Percentiles rank a stretch among this genome's conserved stretches.
Conservation (phyloP, 2,797 vertebrate genomes). For the Tapera naevia region DNA sequence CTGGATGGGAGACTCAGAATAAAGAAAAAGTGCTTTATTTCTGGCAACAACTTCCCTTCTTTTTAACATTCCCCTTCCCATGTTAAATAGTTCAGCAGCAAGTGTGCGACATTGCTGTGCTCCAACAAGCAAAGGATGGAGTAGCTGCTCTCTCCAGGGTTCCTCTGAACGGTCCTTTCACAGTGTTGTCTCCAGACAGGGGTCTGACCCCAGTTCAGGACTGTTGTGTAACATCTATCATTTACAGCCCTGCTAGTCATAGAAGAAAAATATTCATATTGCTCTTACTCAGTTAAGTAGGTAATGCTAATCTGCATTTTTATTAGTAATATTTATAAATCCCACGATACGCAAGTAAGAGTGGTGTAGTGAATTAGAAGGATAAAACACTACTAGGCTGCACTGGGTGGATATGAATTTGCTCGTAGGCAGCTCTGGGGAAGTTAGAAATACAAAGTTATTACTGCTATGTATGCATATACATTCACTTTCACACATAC, state of each 20-base stretch:
- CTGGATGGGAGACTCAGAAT: neutral
- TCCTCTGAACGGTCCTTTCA: neutral
- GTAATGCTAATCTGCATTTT: neutral
- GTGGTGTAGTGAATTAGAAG: neutral
- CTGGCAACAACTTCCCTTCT: neutral
- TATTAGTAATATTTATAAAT: neutral
- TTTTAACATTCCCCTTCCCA: neutral
- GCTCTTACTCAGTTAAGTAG: neutral
- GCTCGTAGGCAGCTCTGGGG: neutral
- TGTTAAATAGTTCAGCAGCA: neutral
- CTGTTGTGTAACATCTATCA: neutral
- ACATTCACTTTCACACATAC: neutral
- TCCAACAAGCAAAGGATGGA: fast-evolving
- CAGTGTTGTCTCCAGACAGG: neutral
- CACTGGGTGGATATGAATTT: neutral
- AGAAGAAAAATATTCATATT: neutral
- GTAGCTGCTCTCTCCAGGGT: neutral
- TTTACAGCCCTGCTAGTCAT: neutral
- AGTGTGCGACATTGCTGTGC: neutral
- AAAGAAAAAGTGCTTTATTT: neutral
- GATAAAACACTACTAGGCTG: neutral
- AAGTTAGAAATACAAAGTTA: neutral
- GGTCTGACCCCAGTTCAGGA: neutral
- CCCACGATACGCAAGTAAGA: neutral
- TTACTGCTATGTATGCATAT: neutral